These are phyloP conservation scores for Lagopus muta DNA, from an alignment of 2,113 vertebrate species.

Conservation along the genomic window DNA sequence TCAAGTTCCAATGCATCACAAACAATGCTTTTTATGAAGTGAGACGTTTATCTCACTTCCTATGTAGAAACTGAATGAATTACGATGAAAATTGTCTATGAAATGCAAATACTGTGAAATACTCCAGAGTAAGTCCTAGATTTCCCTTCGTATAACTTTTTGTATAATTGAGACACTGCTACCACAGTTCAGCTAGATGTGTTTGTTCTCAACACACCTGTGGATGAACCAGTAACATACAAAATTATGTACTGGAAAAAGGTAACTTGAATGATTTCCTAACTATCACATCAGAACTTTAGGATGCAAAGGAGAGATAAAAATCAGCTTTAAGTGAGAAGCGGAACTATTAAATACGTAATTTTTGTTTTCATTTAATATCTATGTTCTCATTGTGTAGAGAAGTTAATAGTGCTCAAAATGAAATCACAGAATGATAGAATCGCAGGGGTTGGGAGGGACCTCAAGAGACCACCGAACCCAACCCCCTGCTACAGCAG, in stretches of 20 bases:
- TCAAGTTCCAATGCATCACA: not conserved
- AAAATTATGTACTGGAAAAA: not conserved
- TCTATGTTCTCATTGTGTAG: not conserved
- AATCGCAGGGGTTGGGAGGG: no score
- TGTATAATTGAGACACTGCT: not conserved
- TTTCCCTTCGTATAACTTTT: not conserved
- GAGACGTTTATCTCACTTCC: not conserved
- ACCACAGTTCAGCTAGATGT: not conserved
- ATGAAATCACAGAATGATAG: not conserved
- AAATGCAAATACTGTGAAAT: not conserved
- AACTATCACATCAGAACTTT: not conserved
- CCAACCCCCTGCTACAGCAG: no score
- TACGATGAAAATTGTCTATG: not conserved
- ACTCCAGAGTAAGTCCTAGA: not conserved
- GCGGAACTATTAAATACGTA: not conserved
- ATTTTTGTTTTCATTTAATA: not conserved
- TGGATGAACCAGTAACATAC: not conserved
- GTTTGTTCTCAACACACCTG: not conserved
- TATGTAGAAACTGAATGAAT: not conserved
- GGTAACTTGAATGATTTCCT: not conserved
- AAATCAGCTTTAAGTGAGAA: not conserved
- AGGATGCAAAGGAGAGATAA: not conserved
- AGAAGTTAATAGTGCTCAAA: not conserved
- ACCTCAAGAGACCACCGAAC: no score
- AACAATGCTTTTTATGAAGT: not conserved